Percentiles rank a stretch among this genome's conserved stretches.
phyloP scores from a whole-genome alignment of 2,113 vertebrate genomes.

The Pica pica region DNA sequence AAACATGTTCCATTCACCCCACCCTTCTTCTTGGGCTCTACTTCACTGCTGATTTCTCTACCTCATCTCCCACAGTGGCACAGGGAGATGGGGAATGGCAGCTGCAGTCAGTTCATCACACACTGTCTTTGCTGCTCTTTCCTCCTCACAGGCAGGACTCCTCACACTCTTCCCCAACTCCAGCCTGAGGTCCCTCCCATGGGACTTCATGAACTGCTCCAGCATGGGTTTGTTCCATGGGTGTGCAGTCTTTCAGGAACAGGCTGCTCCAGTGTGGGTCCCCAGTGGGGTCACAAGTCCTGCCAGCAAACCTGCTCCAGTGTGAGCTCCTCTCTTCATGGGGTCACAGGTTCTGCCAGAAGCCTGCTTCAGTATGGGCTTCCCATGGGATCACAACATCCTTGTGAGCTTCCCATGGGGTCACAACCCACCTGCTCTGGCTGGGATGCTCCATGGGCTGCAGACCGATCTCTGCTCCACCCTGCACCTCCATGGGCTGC shows the following conservation, averaged over 20 bases:
- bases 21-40: not conserved
- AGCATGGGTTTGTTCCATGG: fast-evolving
- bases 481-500: not conserved
- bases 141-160: not conserved
- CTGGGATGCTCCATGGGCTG: not conserved
- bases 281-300: not conserved
- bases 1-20: not conserved
- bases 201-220: not conserved
- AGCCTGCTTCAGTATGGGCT: not conserved
- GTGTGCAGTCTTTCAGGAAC: not conserved
- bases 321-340: not conserved
- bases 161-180: not conserved
- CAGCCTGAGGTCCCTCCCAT: not conserved
- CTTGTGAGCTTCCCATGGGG: not conserved
- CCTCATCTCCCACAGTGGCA: not conserved
- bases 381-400: not conserved
- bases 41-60: not conserved
- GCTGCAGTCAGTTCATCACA: not conserved
- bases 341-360: not conserved
- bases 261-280: not conserved
- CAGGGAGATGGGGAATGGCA: not conserved
- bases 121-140: not conserved
- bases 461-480: not conserved
- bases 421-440: not conserved
- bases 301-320: not conserved